Evolutionary conservation across 1,140 invertebrate genomes (phyloP).

Genomic region (Drosophila truncata): DNA sequence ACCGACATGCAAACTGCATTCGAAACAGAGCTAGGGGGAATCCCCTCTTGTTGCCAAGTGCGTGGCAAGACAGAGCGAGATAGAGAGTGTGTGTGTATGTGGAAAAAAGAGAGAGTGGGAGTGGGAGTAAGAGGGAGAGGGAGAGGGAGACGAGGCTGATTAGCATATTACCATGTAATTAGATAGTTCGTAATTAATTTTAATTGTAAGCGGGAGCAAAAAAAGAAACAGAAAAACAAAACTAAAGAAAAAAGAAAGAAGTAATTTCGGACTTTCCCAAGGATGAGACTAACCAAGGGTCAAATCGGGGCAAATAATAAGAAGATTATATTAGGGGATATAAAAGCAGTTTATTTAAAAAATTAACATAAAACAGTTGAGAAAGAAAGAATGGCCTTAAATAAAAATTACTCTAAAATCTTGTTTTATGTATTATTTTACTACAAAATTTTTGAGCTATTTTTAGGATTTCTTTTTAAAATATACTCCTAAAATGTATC

Average conservation of each 20-base stretch:
- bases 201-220: constrained; percentile 60
- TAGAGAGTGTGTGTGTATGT: background rate
- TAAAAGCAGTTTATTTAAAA: background rate
- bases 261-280: constrained; percentile 59
- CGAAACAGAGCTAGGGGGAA: background rate
- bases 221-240: constrained; percentile 18
- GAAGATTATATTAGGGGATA: background rate
- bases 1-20: constrained; percentile 61
- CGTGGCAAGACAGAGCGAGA: constrained; percentile 48
- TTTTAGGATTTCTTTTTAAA: background rate
- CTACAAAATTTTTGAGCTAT: background rate
- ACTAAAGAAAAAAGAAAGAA: constrained; percentile 3
- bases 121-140: background rate
- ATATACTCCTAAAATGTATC: no score
- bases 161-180: constrained; percentile 77
- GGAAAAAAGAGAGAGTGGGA: background rate
- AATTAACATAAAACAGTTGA: background rate
- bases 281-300: constrained; percentile 1
- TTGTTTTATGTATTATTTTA: no score
- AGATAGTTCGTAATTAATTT: constrained; percentile 76
- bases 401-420: background rate
- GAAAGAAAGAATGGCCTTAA: no score
- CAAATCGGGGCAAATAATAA: background rate
- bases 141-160: constrained; percentile 49
- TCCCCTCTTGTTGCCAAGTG: constrained; percentile 51